Evolutionary conservation across 2,797 vertebrate genomes (phyloP).

Genomic region (Gymnopithys bicolor): DNA sequence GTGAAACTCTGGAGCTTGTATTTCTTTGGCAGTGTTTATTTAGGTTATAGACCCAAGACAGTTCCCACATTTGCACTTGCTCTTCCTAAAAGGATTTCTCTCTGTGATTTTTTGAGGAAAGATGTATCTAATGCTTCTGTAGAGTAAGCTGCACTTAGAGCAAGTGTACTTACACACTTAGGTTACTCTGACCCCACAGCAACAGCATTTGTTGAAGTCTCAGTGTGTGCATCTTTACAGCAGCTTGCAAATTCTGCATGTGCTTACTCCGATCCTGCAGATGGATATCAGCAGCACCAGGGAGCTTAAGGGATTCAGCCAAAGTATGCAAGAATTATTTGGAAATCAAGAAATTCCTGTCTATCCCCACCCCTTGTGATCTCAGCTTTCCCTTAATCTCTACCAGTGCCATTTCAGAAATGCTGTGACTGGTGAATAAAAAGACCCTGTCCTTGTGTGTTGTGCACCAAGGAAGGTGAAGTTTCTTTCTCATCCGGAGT

Average conservation of each 20-base stretch:
- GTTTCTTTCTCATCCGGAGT: not conserved
- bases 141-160: not conserved
- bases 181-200: not conserved
- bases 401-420: not conserved
- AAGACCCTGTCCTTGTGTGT: not conserved
- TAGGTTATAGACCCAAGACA: not conserved
- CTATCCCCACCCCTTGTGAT: not conserved
- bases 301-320: slow-evolving; percentile 10
- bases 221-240: not conserved
- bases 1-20: not conserved
- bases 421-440: not conserved
- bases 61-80: slow-evolving; percentile 20
- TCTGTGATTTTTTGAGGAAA: not conserved
- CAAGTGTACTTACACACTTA: not conserved
- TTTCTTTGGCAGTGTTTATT: slow-evolving; percentile 20
- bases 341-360: slow-evolving; percentile 25
- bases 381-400: slow-evolving; percentile 16
- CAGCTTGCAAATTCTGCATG: not conserved
- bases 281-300: not conserved
- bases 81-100: not conserved
- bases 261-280: not conserved
- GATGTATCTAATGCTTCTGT: not conserved
- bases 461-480: not conserved
- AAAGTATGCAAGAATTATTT: not conserved
- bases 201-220: not conserved